Conservation (phyloP, 2,797 vertebrate genomes). For the Nyctibius grandis region DNA sequence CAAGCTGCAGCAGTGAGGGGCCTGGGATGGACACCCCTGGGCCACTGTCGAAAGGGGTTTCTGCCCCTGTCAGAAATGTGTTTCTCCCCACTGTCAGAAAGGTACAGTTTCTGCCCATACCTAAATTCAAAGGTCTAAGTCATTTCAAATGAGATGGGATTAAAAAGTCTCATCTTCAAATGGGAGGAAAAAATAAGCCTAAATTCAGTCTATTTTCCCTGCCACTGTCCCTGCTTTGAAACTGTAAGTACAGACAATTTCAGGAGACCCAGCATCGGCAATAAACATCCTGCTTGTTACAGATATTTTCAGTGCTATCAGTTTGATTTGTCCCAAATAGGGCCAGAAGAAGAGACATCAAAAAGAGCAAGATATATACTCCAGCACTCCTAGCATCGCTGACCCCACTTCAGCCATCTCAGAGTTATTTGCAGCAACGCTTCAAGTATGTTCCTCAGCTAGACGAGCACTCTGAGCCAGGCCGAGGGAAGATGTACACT, state of each 20-base stretch:
- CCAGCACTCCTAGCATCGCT: not conserved
- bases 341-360: slow-evolving; percentile 36
- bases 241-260: not conserved
- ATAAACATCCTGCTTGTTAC: slow-evolving; percentile 38
- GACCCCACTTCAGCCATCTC: slow-evolving; percentile 52
- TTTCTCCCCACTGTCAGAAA: not conserved
- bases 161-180: not conserved
- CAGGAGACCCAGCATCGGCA: not conserved
- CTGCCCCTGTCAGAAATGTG: no score
- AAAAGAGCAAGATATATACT: slow-evolving; percentile 57
- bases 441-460: slow-evolving; percentile 4
- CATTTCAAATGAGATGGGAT: not conserved
- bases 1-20: not conserved
- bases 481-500: not conserved
- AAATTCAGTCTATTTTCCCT: not conserved
- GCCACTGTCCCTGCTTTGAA: not conserved
- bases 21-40: not conserved
- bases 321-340: slow-evolving; percentile 40
- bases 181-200: not conserved
- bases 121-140: not conserved
- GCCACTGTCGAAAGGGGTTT: not conserved
- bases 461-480: slow-evolving; percentile 4
- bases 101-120: not conserved
- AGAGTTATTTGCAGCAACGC: not conserved
- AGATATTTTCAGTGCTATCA: slow-evolving; percentile 31